A percentile compares a stretch with the other conserved stretches of the same genome.
Conservation (phyloP, 1,140 invertebrate genomes). For the Rhopalosiphum maidis region DNA sequence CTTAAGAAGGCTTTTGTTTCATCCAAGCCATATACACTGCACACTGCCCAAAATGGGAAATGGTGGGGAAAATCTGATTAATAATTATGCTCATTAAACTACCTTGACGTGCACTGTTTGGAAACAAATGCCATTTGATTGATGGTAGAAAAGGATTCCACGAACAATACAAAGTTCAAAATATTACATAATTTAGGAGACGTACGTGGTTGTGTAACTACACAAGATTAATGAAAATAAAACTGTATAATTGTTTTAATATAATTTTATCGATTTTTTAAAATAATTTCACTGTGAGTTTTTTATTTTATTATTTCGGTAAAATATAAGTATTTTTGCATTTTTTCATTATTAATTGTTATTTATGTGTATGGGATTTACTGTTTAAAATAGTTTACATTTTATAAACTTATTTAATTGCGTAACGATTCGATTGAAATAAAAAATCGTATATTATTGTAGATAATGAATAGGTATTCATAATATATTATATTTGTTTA, state of each 20-base stretch:
- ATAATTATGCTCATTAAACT: constrained; percentile 34
- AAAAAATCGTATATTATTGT: background rate
- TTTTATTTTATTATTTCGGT: too few relatives aligned
- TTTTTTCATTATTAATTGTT: too few relatives aligned
- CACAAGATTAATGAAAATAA: constrained; percentile 32
- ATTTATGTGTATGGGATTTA: background rate
- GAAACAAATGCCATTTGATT: constrained; percentile 42
- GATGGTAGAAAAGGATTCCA: constrained; percentile 24
- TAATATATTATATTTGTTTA: too few relatives aligned
- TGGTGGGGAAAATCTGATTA: constrained; percentile 6
- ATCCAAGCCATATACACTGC: background rate
- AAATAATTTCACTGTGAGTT: background rate
- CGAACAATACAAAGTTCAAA: constrained; percentile 29
- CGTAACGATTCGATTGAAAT: background rate
- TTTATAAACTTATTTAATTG: background rate
- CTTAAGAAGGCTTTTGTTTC: constrained; percentile 5
- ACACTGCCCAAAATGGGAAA: background rate
- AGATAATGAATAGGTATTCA: background rate
- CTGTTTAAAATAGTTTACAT: background rate
- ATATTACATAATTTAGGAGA: constrained; percentile 41
- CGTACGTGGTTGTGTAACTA: background rate
- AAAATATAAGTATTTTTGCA: too few relatives aligned
- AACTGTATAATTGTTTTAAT: background rate
- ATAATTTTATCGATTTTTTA: background rate
- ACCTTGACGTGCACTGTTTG: constrained; percentile 33